Conservation (phyloP, 2,113 vertebrate species). For the Oceanodroma tethys region DNA sequence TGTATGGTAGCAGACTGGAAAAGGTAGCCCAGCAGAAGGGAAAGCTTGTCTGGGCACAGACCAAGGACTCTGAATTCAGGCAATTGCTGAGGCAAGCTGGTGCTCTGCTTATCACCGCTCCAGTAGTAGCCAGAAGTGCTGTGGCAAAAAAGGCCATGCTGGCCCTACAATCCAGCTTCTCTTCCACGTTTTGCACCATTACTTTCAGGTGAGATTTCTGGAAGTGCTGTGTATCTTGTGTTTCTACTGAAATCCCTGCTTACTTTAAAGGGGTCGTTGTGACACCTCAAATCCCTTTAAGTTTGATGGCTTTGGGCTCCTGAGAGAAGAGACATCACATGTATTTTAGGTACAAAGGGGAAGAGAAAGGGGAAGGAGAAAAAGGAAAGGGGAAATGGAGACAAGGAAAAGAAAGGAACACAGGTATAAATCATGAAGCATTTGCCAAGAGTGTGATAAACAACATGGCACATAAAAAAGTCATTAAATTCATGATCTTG, state of each 20-base stretch:
- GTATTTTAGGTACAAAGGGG: not conserved
- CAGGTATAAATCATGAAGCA: not conserved
- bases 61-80: not conserved
- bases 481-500: not conserved
- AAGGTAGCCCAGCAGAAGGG: not conserved
- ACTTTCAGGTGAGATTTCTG: not conserved
- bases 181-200: not conserved
- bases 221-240: not conserved
- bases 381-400: not conserved
- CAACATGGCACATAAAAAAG: not conserved
- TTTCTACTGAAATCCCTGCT: not conserved
- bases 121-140: not conserved
- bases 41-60: not conserved
- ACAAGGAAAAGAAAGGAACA: not conserved
- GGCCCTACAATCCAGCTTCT: not conserved
- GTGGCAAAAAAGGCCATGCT: rapidly evolving
- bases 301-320: not conserved
- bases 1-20: not conserved
- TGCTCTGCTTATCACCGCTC: not conserved
- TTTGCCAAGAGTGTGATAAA: not conserved
- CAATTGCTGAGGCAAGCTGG: not conserved
- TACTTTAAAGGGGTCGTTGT: not conserved
- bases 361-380: not conserved
- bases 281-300: not conserved
- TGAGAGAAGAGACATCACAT: not conserved